Evolutionary conservation across 2,888 invertebrate genomes (phyloP).

Genomic region (Lasioglossum lativentre): DNA sequence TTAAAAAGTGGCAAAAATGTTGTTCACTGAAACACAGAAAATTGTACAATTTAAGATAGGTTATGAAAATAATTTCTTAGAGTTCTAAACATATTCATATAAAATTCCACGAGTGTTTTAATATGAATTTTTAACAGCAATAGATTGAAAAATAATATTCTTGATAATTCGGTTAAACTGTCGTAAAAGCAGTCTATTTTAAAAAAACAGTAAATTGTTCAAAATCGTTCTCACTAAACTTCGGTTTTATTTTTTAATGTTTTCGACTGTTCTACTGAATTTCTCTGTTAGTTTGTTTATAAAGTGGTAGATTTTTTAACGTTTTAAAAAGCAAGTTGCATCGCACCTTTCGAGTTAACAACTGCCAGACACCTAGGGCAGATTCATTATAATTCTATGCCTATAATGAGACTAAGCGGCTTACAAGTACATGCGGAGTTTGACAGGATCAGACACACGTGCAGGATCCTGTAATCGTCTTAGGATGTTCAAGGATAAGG

Average conservation of each 20-base stretch:
- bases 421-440: conserved; percentile 73
- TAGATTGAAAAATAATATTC: not conserved
- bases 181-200: not conserved
- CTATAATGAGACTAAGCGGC: conserved; percentile 81
- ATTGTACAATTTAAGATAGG: not conserved
- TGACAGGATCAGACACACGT: conserved; percentile 67
- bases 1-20: not conserved
- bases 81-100: not conserved
- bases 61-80: not conserved
- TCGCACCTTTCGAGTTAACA: conserved; percentile 34
- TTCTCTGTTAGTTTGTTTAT: not conserved
- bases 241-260: not conserved
- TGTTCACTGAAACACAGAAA: not conserved
- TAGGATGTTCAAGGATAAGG: conserved; percentile 68
- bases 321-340: conserved; percentile 43
- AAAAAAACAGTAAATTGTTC: not conserved
- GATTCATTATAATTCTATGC: conserved; percentile 80
- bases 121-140: not conserved
- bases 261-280: not conserved
- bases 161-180: not conserved
- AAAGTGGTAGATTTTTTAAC: conserved; percentile 52
- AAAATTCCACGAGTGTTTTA: not conserved
- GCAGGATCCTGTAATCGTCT: conserved; percentile 71
- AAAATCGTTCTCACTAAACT: not conserved
- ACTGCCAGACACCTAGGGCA: conserved; percentile 43